Percentiles rank a stretch among this genome's conserved stretches.
These are phyloP conservation scores for Sciurus carolinensis DNA, from an alignment of 2,797 vertebrate species.

Conservation along the genomic window DNA sequence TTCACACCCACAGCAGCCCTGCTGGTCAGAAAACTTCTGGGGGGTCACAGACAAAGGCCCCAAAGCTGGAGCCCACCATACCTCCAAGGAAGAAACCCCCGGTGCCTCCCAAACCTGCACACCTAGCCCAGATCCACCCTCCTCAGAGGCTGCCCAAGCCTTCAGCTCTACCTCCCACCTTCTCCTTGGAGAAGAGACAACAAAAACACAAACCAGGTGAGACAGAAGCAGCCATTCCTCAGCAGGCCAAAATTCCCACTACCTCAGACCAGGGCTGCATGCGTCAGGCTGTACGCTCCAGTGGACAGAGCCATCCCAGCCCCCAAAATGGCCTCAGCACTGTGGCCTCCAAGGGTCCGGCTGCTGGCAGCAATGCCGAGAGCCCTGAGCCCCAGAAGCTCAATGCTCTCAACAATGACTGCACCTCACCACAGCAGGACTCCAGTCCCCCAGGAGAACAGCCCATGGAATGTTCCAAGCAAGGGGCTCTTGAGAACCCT, in stretches of 20 bases:
- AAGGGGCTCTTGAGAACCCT: constrained; percentile 92
- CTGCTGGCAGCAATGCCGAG: not conserved
- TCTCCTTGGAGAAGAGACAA: not conserved
- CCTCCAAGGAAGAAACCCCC: constrained; percentile 86
- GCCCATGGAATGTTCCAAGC: constrained; percentile 89
- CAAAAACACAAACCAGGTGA: not conserved
- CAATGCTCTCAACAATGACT: not conserved
- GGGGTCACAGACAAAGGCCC: constrained; percentile 89
- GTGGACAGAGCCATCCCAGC: constrained; percentile 11
- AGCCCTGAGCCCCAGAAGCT: not conserved
- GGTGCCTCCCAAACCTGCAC: constrained; percentile 87
- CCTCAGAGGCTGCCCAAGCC: constrained; percentile 78
- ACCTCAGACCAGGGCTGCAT: constrained; percentile 19
- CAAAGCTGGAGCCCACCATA: constrained; percentile 89
- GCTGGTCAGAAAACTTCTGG: constrained; percentile 85
- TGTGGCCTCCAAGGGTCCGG: not conserved
- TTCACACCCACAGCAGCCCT: constrained; percentile 83
- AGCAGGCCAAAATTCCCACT: constrained; percentile 16
- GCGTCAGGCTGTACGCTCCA: not conserved
- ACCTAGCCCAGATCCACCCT: constrained; percentile 83
- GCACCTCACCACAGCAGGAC: not conserved
- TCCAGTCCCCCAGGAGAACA: constrained; percentile 72
- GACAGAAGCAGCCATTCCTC: not conserved
- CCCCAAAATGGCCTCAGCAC: not conserved
- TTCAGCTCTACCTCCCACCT: constrained; percentile 43